Percentiles rank a stretch among this genome's conserved stretches.
phyloP scores from a whole-genome alignment of 2,888 invertebrate genomes.

The Celastrina argiolus region DNA sequence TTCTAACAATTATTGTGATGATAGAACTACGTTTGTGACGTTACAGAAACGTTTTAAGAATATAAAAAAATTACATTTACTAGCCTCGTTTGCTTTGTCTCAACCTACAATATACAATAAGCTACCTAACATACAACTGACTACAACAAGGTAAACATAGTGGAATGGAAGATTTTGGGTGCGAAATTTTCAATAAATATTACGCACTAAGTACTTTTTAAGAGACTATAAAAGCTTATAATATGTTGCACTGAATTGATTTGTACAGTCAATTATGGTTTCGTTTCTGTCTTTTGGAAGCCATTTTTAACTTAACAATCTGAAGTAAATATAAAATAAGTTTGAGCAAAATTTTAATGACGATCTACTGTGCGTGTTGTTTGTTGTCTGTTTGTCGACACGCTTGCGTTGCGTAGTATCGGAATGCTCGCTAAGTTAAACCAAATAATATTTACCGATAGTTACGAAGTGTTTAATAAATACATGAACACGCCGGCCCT shows the following conservation, averaged over 20 bases:
- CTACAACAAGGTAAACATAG: slow-evolving; percentile 68
- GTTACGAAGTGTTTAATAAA: not conserved
- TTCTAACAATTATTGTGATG: not conserved
- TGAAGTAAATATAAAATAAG: no score
- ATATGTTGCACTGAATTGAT: not conserved
- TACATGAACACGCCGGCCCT: not conserved
- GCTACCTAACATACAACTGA: slow-evolving; percentile 56
- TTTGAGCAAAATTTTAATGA: not conserved
- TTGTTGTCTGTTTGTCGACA: not conserved
- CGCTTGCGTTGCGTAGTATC: not conserved
- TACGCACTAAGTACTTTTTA: not conserved
- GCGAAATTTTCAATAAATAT: no score
- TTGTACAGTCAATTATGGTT: no score
- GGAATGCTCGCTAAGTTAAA: not conserved
- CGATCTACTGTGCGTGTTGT: not conserved
- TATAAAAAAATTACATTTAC: slow-evolving; percentile 25
- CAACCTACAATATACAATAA: slow-evolving; percentile 52
- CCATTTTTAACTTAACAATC: no score
- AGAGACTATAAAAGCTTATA: not conserved
- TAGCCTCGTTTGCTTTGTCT: slow-evolving; percentile 73
- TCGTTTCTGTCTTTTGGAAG: no score
- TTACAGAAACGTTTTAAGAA: slow-evolving; percentile 21
- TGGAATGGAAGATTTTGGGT: not conserved
- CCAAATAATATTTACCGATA: not conserved
- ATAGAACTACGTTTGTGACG: slow-evolving; percentile 13